These are phyloP conservation scores for Drosophila athabasca DNA, from an alignment of 1,140 invertebrate species.

Conservation along the genomic window DNA sequence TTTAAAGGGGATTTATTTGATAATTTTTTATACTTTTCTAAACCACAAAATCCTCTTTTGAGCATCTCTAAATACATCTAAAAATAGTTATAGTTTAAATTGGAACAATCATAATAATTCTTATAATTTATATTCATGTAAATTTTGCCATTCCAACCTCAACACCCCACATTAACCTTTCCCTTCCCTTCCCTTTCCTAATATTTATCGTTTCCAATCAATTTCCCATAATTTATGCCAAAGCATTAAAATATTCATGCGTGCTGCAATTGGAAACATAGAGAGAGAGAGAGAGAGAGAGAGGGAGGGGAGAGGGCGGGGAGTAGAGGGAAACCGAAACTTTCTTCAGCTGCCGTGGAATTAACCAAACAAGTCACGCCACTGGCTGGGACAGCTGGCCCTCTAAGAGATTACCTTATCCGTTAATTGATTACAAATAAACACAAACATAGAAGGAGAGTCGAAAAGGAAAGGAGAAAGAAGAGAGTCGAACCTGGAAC, in stretches of 20 bases:
- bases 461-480: background rate
- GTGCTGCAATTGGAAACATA: conserved; percentile 11
- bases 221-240: conserved; percentile 12
- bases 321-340: background rate
- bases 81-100: no score
- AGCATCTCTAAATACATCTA: no score
- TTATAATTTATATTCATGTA: no score
- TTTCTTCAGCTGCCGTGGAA: conserved; percentile 46
- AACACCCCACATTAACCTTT: no score
- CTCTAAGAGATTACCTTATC: conserved; percentile 64
- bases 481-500: conserved; percentile 3
- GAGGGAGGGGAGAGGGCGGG: background rate
- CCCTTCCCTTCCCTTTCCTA: background rate
- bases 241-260: conserved; percentile 33
- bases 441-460: conserved; percentile 25
- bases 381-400: conserved; percentile 55
- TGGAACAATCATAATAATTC: no score
- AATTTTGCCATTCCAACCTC: background rate
- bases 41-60: no score
- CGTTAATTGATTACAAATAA: conserved; percentile 80
- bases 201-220: background rate
- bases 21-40: no score
- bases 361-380: conserved; percentile 46
- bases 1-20: no score
- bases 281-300: background rate